These are phyloP conservation scores for Plebejus argus DNA, from an alignment of 2,888 invertebrate species.

Conservation along the genomic window DNA sequence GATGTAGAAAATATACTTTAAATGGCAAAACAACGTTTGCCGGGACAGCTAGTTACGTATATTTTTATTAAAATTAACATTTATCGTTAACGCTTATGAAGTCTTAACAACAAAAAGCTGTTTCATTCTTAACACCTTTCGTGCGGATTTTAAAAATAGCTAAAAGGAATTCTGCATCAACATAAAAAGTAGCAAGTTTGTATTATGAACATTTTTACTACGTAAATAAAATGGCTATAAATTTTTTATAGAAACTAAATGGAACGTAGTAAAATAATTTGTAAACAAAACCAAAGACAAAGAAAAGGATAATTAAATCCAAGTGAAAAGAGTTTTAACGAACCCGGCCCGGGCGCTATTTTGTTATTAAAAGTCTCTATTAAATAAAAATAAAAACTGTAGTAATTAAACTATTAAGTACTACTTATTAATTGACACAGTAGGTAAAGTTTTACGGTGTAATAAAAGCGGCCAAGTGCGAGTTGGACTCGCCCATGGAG, in stretches of 20 bases:
- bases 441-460: not conserved
- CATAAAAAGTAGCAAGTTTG: constrained; percentile 17
- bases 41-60: not conserved
- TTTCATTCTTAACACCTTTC: constrained; percentile 3
- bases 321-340: constrained; percentile 76
- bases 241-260: constrained; percentile 15
- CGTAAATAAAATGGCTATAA: not conserved
- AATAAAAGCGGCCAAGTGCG: no score
- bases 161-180: not conserved
- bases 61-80: not conserved
- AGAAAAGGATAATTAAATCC: constrained; percentile 77
- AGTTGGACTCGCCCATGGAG: no score
- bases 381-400: constrained; percentile 51
- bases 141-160: not conserved
- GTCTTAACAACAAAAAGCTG: not conserved
- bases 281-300: constrained; percentile 63
- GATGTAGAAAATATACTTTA: no score
- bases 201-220: not conserved
- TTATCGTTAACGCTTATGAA: not conserved
- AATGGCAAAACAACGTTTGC: no score
- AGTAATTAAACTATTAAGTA: not conserved
- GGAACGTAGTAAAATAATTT: constrained; percentile 33
- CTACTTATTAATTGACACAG: constrained; percentile 1
- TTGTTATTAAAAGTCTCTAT: constrained; percentile 66
- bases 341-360: constrained; percentile 67